Percentiles rank a stretch among this genome's conserved stretches.
phyloP scores from a whole-genome alignment of 2,797 vertebrate species.

The Falco cherrug region DNA sequence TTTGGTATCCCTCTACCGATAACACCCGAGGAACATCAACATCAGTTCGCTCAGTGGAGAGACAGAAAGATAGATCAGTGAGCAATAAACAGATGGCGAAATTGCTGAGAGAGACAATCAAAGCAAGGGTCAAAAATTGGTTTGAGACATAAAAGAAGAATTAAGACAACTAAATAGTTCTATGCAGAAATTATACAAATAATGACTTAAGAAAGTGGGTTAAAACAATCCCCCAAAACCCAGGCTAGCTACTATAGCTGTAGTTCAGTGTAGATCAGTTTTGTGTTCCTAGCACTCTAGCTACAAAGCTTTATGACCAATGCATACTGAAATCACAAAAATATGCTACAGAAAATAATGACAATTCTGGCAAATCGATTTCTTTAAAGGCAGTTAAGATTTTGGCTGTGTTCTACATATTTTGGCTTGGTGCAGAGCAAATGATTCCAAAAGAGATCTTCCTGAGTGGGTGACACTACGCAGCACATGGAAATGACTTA shows the following conservation, averaged over 20 bases:
- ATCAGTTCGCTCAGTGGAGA: not conserved
- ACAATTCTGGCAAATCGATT: not conserved
- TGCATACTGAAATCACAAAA: not conserved
- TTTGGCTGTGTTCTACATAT: not conserved
- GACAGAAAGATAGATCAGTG: not conserved
- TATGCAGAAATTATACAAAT: not conserved
- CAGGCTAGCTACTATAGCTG: not conserved
- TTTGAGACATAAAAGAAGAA: not conserved
- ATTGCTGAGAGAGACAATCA: not conserved
- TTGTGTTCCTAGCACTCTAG: not conserved
- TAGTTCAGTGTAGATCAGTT: not conserved
- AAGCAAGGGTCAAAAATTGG: not conserved
- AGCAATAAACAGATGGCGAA: slow-evolving; percentile 35
- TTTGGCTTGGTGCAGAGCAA: not conserved
- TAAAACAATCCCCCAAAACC: not conserved
- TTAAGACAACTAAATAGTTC: not conserved
- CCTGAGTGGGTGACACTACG: slow-evolving; percentile 10
- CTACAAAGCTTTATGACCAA: not conserved
- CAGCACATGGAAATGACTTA: slow-evolving; percentile 13
- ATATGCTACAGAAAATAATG: not conserved
- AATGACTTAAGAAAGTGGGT: not conserved
- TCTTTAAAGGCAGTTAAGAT: not conserved
- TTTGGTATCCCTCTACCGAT: not conserved
- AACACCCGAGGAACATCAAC: not conserved
- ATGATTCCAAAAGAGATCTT: not conserved